Base-by-base conservation (phyloP, 2,113 vertebrate species). In the Pterocles burchelli region DNA sequence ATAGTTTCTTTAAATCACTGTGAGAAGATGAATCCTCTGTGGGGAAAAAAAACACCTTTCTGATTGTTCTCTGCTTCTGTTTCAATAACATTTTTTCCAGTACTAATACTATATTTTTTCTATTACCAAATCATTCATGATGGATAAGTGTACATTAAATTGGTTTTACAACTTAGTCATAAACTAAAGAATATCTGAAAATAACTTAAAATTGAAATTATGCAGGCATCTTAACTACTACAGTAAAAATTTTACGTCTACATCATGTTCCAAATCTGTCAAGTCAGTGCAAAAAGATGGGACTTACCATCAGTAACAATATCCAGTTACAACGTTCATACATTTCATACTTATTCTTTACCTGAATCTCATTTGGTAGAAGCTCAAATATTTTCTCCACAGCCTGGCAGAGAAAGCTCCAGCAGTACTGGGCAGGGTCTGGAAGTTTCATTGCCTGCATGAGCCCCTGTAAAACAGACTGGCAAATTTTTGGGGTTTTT, bases 371-470 rank as follows among this genome's bases (percentile, higher is more conserved):
- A 94, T 98, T 97, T 84, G 99, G 99, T 93, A 99, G 98, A 58
- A 99, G 97, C 67, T 96, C 96, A 96, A 98, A 99, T 96, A 99
- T 98, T 95, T 97, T 99, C 95, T 98, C 98, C 1, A 98, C 96
- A 92, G 98, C 94, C 81, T 98, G 98, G 65, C 98, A 97, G 57
- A 99, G 98, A 89, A 98, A 54, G 70, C 73, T 97, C 99, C 99
- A 99, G 98, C 98, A 99, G 95, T 96, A 96, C 71, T 98, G 98
- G 51, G 98, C 90, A 33, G 98, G 99, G 77, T 98, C 98, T 43
- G 99, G 98, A 63, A 99, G 95, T 41, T 98, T 98, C 99, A 99
- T 98, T 93, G 99, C 98, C 86, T 98, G 97, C 61, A 97, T 77
- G 2, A 99, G 97, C 8, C 99, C 99, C 51, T 92, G 98, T 83